These are phyloP conservation scores for Petrophora chlorosata DNA, from an alignment of 2,888 invertebrate species.

Conservation along the genomic window DNA sequence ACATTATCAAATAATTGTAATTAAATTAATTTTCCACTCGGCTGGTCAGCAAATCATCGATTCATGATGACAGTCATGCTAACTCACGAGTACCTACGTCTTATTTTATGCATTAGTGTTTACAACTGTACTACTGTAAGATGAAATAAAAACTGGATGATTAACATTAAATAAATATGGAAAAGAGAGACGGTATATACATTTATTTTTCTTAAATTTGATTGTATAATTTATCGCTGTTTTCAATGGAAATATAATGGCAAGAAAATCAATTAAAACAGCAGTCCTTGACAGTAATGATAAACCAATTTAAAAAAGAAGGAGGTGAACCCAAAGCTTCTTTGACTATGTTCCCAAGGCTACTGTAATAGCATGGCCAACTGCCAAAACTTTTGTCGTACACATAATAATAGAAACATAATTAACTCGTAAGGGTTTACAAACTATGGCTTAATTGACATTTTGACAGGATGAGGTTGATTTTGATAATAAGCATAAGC, in stretches of 20 bases:
- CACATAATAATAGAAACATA: constrained; percentile 5
- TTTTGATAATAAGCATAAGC: neutral
- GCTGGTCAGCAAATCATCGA: constrained; percentile 14
- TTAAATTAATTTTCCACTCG: constrained; percentile 29
- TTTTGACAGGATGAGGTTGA: constrained; percentile 12
- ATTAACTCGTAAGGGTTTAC: constrained; percentile 11
- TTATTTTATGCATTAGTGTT: constrained; percentile 18
- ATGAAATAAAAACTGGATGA: no score
- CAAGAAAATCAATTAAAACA: no score
- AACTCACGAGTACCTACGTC: neutral
- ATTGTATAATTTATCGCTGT: no score
- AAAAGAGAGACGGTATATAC: no score
- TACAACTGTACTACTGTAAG: neutral
- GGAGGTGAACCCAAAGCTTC: no score
- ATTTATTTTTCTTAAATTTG: no score
- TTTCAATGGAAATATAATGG: no score
- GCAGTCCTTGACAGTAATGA: no score
- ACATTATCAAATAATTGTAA: constrained; percentile 12
- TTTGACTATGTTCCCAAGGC: no score
- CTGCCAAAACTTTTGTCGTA: neutral
- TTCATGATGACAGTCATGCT: constrained; percentile 17
- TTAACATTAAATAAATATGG: no score
- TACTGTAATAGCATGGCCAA: no score
- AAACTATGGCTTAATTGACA: constrained; percentile 5
- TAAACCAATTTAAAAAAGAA: no score